Evolutionary conservation across 2,113 vertebrate species (phyloP), one percentile per base, ranked within the genome.

Genomic region (Oenanthe melanoleuca): DNA sequence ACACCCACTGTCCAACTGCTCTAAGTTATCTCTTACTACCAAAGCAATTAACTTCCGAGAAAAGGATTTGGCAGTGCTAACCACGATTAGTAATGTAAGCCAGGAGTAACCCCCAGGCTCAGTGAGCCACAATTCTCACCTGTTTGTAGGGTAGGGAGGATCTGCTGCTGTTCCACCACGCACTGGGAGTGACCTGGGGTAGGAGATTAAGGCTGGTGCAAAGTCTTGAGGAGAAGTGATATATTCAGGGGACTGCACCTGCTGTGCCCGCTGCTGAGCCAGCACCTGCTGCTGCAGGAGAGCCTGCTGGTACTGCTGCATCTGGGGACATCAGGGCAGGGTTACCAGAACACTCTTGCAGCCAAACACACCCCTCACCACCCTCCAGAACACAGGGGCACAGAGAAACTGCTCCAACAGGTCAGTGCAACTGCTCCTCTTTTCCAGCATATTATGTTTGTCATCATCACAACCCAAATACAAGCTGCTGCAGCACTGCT

Each of bases 271-370:
- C 95, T 96, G 98, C 78, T 98, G 98, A 50, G 89, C 92, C 19
- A 98, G 82, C 94, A 97, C 72, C 22, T 98, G 99, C 34, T 99
- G 99, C 80, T 99, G 98, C 60, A 98, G 92, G 95, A 99, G 98
- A 84, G 98, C 97, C 95, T 99, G 99, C 93, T 99, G 99, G 95
- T 99, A 99, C 71, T 99, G 99, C 90, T 99, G 99, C 98, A 99
- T 96, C 99, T 99, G 97, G 97, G 34, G 49, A 94, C 79, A 78
- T 1, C 24, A 49, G 8, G 7, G 40, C 4, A 20, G 25, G 0
- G 2, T 93, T 17, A 97, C 9, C 23, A 34, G 6, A 56, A 25
- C 4, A 23, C 5, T 23, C 63, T 26, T n/a, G 34, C 59, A 79
- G 49, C 21, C 77, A 42, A 40, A 34, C 0, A 9, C 71, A 24